Evolutionary conservation across 2,113 vertebrate species (phyloP).

Genomic region (Calidris pugnax): DNA sequence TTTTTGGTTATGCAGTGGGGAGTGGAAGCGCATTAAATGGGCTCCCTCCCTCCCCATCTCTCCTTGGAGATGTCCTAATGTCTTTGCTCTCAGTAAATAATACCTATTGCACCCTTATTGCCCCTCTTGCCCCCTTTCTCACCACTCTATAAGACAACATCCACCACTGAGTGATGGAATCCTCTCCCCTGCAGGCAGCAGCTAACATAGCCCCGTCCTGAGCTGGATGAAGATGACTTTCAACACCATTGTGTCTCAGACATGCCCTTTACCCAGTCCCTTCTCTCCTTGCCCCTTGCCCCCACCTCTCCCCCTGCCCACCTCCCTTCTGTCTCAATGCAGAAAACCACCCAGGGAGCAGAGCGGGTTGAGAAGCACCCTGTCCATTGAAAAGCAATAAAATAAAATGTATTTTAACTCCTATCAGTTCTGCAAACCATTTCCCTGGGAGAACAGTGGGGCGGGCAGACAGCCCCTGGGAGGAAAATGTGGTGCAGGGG

Average conservation of each 20-base stretch:
- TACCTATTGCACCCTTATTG: background rate
- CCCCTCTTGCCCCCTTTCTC: background rate
- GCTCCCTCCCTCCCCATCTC: background rate
- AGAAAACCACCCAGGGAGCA: background rate
- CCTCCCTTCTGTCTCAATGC: rapidly evolving
- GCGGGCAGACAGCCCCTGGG: background rate
- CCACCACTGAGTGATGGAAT: background rate
- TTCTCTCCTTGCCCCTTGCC: background rate
- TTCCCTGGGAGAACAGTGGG: background rate
- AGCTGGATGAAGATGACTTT: background rate
- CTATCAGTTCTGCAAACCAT: background rate
- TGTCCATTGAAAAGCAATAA: background rate
- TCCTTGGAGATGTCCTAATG: background rate
- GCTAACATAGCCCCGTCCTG: rapidly evolving
- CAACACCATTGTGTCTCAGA: background rate
- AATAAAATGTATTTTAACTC: background rate
- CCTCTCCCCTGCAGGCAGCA: rapidly evolving
- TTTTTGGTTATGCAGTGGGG: background rate
- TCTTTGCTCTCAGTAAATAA: background rate
- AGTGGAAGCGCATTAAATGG: background rate
- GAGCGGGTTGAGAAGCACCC: rapidly evolving
- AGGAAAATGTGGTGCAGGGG: background rate
- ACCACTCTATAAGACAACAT: background rate
- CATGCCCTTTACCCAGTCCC: background rate
- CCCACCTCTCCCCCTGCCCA: background rate